Evolutionary conservation across 2,888 invertebrate genomes (phyloP).

Genomic region (Acleris holmiana): DNA sequence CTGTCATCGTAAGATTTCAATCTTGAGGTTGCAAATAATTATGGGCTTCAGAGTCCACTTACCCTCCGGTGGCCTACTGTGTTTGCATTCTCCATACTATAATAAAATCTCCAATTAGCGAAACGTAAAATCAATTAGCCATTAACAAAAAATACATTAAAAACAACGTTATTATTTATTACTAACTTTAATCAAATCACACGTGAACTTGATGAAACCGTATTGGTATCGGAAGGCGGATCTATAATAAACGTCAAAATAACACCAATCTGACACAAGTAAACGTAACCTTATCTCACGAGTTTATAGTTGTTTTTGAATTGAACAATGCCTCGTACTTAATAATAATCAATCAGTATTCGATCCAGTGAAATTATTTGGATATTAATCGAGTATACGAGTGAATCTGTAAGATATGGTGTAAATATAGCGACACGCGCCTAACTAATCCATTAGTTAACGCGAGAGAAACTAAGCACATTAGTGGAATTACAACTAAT

Average conservation of each 20-base stretch:
- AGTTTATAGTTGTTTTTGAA: neutral
- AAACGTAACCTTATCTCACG: neutral
- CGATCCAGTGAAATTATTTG: conserved; percentile 23
- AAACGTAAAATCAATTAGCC: conserved; percentile 14
- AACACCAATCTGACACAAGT: neutral
- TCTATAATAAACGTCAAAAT: conserved; percentile 3
- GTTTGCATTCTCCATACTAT: no score
- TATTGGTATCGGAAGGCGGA: neutral
- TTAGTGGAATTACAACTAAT: conserved; percentile 38
- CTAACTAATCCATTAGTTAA: conserved; percentile 36
- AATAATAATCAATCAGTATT: conserved; percentile 4
- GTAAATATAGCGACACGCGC: conserved; percentile 24
- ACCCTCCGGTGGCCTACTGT: no score
- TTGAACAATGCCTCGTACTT: neutral
- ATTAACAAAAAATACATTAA: conserved; percentile 17
- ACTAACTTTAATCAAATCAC: conserved; percentile 20
- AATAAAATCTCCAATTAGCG: neutral
- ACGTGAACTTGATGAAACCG: conserved; percentile 2
- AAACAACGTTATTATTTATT: conserved; percentile 24
- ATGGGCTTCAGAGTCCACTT: no score
- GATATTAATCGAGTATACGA: conserved; percentile 12
- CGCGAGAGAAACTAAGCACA: conserved; percentile 34
- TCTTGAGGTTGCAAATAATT: no score
- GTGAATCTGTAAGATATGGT: conserved; percentile 13
- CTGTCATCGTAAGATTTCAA: no score